These are phyloP conservation scores for Scelioninae gen. 1 DNA, from an alignment of 2,888 invertebrate species.

Conservation along the genomic window DNA sequence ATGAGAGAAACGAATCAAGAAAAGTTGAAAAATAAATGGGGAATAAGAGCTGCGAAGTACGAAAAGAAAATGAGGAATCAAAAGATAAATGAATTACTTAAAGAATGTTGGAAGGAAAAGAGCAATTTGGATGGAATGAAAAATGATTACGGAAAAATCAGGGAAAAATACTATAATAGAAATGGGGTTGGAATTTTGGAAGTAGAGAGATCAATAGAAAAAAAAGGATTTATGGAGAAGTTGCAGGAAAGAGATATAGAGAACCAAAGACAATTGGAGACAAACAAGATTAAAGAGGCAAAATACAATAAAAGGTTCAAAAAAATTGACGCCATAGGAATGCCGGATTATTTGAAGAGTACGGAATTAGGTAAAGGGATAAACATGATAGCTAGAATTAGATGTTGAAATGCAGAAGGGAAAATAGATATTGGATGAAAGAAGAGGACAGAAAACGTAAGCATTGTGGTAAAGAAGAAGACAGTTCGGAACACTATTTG, in stretches of 20 bases:
- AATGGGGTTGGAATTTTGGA: background rate
- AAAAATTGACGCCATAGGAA: no score
- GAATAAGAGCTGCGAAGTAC: slow-evolving; percentile 14
- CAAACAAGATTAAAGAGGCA: background rate
- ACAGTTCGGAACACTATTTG: no score
- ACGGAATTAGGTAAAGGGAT: background rate
- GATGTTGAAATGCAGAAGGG: background rate
- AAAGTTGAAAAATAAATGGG: slow-evolving; percentile 16
- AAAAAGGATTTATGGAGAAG: no score
- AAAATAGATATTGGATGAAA: no score
- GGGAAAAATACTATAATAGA: background rate
- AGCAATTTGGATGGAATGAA: background rate
- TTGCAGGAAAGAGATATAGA: no score
- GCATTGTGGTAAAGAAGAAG: no score
- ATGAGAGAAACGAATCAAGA: slow-evolving; percentile 11
- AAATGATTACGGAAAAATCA: background rate
- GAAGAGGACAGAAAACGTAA: no score
- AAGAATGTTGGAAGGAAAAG: slow-evolving; percentile 34
- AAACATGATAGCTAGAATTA: background rate
- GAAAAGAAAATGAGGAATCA: slow-evolving; percentile 1
- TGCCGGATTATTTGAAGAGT: no score
- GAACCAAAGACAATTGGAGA: background rate
- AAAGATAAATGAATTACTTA: slow-evolving; percentile 5
- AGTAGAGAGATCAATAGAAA: background rate
- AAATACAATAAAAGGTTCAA: no score